Percentiles rank a stretch among this genome's conserved stretches.
Evolutionary conservation across 2,797 vertebrate species (phyloP).

Genomic region (Cephalopachus bancanus): DNA sequence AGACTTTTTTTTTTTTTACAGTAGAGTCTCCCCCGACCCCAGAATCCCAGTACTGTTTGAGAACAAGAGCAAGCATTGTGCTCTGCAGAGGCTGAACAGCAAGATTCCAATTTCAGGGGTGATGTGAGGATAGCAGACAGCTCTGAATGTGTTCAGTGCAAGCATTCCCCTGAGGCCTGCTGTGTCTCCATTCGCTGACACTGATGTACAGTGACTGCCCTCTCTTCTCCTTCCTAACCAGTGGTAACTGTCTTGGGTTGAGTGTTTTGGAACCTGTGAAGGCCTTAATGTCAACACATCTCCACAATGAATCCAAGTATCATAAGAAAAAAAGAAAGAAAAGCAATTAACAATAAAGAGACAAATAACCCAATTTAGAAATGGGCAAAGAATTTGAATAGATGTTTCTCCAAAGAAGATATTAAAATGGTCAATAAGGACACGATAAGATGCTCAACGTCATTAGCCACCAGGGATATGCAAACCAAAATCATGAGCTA

Average conservation of each 20-base stretch:
- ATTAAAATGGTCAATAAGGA: constrained; percentile 34
- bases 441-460: constrained; percentile 50
- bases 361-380: constrained; percentile 62
- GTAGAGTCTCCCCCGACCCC: neutral
- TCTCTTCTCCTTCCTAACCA: constrained; percentile 60
- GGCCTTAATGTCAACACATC: constrained; percentile 51
- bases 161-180: constrained; percentile 66
- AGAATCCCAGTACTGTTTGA: neutral
- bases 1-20: neutral
- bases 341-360: constrained; percentile 63
- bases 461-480: constrained; percentile 58
- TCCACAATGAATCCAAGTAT: constrained; percentile 60
- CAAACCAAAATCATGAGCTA: constrained; percentile 56
- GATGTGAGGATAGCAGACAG: constrained; percentile 74
- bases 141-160: constrained; percentile 23
- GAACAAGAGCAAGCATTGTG: constrained; percentile 46
- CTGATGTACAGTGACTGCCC: constrained; percentile 76
- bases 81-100: constrained; percentile 52
- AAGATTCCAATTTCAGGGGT: constrained; percentile 72
- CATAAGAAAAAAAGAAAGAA: constrained; percentile 45
- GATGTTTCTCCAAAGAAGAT: constrained; percentile 64
- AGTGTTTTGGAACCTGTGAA: constrained; percentile 66
- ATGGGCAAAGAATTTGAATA: constrained; percentile 60
- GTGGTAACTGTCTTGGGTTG: constrained; percentile 65
- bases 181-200: constrained; percentile 69